These are phyloP conservation scores for Platycnemis pennipes DNA, from an alignment of 2,888 invertebrate genomes.

Conservation along the genomic window DNA sequence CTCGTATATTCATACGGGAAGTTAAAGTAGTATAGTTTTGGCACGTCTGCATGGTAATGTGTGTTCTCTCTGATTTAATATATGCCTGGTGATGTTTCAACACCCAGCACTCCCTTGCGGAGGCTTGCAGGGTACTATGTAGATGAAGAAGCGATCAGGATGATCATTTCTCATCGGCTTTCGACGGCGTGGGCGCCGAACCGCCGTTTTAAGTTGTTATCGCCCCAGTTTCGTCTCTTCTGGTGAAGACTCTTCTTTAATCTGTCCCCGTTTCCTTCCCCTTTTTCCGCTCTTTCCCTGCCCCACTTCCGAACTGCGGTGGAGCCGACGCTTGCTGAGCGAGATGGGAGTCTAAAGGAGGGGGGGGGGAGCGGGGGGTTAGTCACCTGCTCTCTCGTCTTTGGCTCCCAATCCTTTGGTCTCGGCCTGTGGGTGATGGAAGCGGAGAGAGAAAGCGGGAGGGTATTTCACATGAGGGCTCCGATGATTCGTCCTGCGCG, in stretches of 20 bases:
- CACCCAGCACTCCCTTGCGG: too few species aligned
- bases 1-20: too few species aligned
- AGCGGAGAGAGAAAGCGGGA: neutral
- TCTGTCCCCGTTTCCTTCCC: neutral
- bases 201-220: neutral
- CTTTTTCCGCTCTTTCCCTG: neutral
- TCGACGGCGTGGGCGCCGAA: too few species aligned
- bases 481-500: slow-evolving; percentile 24
- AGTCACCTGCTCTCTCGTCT: neutral
- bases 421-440: neutral
- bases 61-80: too few species aligned
- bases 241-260: neutral
- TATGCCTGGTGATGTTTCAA: too few species aligned
- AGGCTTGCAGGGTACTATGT: too few species aligned
- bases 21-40: too few species aligned
- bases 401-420: slow-evolving; percentile 1
- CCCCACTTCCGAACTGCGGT: neutral
- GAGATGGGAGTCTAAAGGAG: too few species aligned
- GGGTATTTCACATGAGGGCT: slow-evolving; percentile 1
- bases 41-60: too few species aligned
- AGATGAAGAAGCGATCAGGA: too few species aligned
- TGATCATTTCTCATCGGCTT: too few species aligned
- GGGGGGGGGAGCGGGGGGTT: neutral
- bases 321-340: too few species aligned
- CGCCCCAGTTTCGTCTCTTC: neutral